phyloP scores from a whole-genome alignment of 2,113 vertebrate genomes.

The Trematocara zebra region DNA sequence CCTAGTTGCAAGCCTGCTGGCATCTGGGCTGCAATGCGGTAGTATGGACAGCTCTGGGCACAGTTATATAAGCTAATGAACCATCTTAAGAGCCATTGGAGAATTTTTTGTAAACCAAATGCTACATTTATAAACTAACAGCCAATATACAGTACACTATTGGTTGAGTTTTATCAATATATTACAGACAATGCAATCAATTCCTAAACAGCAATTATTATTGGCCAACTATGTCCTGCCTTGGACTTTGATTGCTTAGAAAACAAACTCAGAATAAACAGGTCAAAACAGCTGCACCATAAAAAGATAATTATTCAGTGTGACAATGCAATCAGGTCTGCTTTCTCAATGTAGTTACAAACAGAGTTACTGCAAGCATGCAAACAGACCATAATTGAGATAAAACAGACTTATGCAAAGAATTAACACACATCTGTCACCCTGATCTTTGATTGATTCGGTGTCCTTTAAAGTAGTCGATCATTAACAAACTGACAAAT shows the following conservation, averaged over 20 bases:
- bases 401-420: not conserved
- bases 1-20: not conserved
- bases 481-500: constrained; percentile 50
- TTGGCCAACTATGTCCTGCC: not conserved
- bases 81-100: not conserved
- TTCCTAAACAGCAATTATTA: not conserved
- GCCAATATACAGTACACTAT: not conserved
- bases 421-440: not conserved
- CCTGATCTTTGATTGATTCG: constrained; percentile 40
- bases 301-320: not conserved
- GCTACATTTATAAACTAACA: not conserved
- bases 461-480: constrained; percentile 42
- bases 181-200: not conserved
- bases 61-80: not conserved
- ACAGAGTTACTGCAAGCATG: not conserved
- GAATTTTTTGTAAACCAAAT: not conserved
- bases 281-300: not conserved
- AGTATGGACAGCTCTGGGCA: not conserved
- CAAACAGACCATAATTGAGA: not conserved
- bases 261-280: not conserved
- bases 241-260: not conserved
- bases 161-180: not conserved
- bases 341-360: not conserved
- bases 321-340: not conserved
- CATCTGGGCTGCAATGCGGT: not conserved